Base-by-base conservation (phyloP, 92 coral and sea anemone species). In the Epizoanthus scotinus region DNA sequence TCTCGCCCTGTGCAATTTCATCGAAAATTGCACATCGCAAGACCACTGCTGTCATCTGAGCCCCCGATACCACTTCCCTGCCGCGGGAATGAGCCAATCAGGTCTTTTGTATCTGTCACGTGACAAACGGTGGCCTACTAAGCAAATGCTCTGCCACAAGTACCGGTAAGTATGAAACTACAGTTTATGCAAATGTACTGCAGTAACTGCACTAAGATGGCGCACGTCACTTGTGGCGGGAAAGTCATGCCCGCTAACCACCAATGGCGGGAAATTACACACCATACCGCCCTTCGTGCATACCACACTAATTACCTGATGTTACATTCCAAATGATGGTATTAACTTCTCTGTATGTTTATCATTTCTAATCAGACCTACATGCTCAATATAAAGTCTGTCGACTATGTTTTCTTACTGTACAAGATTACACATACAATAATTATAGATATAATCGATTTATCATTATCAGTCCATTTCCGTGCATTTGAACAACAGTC, bases 31-130 rank as follows among this genome's bases (percentile, higher is more conserved):
- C 80, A 85, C 77, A 85, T 85, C 86, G 73, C 71, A 65, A 83
- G 71, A 87, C 87, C 88, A 77, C 94, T 91, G 94, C 61, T 79
- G 96, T 96, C 99, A 93, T 93, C 99, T 86, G 94, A 71, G 91
- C 90, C 91, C 92, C 81, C 89, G 94, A 89, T 85, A 90, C 99
- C 98, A 93, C 93, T 93, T 91, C 95, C 98, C 98, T 94, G 99
- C 86, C 89, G 99, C 92, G 92, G 93, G 98, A 94, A 88, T 83
- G 97, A 90, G 94, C 97, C 97, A 92, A 92, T 89, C 89, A 90
- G 82, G 84, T 92, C 97, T 87, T 93, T 90, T 74, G 97, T 78
- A 93, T 93, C 97, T 93, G 94, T 90, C 90, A 93, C 86, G 89
- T 90, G 94, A 93, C 88, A 88, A 93, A 87, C 87, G 91, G 97